Conservation (phyloP, 1,140 invertebrate species). For the Spodoptera frugiperda region DNA sequence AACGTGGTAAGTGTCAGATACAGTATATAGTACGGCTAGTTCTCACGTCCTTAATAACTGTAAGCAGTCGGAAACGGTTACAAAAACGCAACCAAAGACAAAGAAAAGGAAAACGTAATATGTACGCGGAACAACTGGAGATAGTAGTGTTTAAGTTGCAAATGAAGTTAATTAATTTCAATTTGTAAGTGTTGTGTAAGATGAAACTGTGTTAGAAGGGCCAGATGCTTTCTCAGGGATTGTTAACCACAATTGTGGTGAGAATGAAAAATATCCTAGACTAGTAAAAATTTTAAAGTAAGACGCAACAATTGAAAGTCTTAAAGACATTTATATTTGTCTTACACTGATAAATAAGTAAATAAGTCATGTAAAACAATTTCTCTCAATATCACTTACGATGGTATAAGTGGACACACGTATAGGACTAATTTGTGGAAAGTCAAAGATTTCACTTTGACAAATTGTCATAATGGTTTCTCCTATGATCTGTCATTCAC, state of each 20-base stretch:
- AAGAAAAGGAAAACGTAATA: slow-evolving; percentile 75
- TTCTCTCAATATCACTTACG: background rate
- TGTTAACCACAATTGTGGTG: slow-evolving; percentile 8
- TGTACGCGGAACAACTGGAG: slow-evolving; percentile 71
- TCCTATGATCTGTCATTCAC: slow-evolving; percentile 66
- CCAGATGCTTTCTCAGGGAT: background rate
- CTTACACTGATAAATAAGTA: background rate
- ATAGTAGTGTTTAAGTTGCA: slow-evolving; percentile 51
- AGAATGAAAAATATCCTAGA: background rate
- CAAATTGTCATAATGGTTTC: slow-evolving; percentile 61
- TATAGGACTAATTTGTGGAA: slow-evolving; percentile 47
- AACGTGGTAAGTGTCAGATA: slow-evolving; percentile 57
- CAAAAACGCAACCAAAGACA: slow-evolving; percentile 76
- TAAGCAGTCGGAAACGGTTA: slow-evolving; percentile 74
- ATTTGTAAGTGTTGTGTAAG: slow-evolving; percentile 40
- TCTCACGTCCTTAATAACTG: slow-evolving; percentile 78
- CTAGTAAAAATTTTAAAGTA: background rate
- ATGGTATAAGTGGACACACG: slow-evolving; percentile 10
- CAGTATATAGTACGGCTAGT: slow-evolving; percentile 53
- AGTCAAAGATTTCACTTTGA: slow-evolving; percentile 49
- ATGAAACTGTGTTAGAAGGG: slow-evolving; percentile 6
- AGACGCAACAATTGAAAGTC: background rate
- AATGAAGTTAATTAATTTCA: slow-evolving; percentile 51
- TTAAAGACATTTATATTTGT: background rate
- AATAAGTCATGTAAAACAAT: background rate